phyloP scores from a whole-genome alignment of 2,113 vertebrate genomes.

The Sardina pilchardus region DNA sequence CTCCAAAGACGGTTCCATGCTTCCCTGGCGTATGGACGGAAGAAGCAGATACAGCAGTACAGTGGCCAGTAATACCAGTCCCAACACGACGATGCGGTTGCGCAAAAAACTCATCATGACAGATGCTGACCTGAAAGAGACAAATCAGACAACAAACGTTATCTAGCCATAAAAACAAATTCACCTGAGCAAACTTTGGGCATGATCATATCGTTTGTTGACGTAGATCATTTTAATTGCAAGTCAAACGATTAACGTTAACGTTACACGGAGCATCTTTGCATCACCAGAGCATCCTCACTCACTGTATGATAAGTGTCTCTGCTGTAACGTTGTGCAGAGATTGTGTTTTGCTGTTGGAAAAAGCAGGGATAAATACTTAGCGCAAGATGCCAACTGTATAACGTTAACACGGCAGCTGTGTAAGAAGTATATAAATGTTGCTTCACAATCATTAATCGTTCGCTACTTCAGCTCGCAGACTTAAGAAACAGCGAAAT shows the following conservation, averaged over 20 bases:
- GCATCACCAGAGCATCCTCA: too few species aligned
- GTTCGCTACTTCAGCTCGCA: neutral
- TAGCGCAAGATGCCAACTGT: neutral
- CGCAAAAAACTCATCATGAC: slow-evolving; percentile 72
- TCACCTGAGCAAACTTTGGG: neutral
- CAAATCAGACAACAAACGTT: slow-evolving; percentile 3
- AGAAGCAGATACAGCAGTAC: slow-evolving; percentile 83
- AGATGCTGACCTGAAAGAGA: slow-evolving; percentile 40
- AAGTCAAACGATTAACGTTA: neutral
- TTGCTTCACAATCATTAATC: neutral
- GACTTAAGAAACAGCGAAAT: neutral
- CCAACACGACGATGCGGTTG: slow-evolving; percentile 76
- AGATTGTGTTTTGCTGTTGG: too few species aligned
- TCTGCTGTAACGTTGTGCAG: too few species aligned
- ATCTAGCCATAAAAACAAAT: neutral
- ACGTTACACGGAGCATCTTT: too few species aligned
- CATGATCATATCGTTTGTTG: neutral
- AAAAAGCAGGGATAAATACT: too few species aligned
- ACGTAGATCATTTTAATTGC: neutral
- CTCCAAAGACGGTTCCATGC: slow-evolving; percentile 66
- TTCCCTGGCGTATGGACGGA: slow-evolving; percentile 73
- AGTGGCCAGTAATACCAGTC: slow-evolving; percentile 77
- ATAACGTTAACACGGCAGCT: neutral
- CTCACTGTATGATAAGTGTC: too few species aligned
- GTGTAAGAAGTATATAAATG: neutral